phyloP scores from a whole-genome alignment of 2,113 vertebrate species.

The Rhegmatorhina hoffmannsi region DNA sequence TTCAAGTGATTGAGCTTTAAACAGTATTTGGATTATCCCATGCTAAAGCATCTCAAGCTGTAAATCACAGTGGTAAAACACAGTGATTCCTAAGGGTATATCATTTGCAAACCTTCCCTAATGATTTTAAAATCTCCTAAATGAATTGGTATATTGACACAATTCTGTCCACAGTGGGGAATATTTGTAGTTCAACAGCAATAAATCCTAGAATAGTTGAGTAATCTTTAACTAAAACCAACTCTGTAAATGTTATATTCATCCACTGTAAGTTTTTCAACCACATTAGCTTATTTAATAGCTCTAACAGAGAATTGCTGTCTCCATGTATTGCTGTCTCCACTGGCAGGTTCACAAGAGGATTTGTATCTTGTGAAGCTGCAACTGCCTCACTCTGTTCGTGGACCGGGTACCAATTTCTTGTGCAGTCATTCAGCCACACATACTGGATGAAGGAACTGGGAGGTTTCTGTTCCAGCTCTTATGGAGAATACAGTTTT shows the following conservation, averaged over 20 bases:
- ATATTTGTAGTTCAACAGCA: constrained; percentile 68
- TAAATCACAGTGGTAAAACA: constrained; percentile 71
- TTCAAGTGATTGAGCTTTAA: constrained; percentile 65
- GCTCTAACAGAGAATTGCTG: constrained; percentile 15
- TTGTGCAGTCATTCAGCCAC: not conserved
- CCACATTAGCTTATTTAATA: constrained; percentile 39
- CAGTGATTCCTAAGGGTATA: constrained; percentile 50
- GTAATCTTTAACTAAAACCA: constrained; percentile 35
- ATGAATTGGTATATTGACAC: constrained; percentile 72
- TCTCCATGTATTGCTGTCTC: not conserved
- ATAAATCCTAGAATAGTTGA: constrained; percentile 45
- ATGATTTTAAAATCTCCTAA: constrained; percentile 73
- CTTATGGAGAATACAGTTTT: not conserved
- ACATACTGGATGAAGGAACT: not conserved
- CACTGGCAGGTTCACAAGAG: not conserved
- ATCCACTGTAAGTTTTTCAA: not conserved
- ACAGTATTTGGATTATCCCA: constrained; percentile 50
- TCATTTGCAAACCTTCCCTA: constrained; percentile 63
- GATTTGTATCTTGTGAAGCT: not conserved
- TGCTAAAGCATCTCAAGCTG: constrained; percentile 54
- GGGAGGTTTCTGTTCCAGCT: not conserved
- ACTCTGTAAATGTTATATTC: constrained; percentile 4
- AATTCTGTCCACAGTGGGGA: constrained; percentile 62
- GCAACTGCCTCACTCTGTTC: not conserved
- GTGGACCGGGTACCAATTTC: not conserved